Conservation (phyloP, 1,140 invertebrate genomes). For the Atta colombica region DNA sequence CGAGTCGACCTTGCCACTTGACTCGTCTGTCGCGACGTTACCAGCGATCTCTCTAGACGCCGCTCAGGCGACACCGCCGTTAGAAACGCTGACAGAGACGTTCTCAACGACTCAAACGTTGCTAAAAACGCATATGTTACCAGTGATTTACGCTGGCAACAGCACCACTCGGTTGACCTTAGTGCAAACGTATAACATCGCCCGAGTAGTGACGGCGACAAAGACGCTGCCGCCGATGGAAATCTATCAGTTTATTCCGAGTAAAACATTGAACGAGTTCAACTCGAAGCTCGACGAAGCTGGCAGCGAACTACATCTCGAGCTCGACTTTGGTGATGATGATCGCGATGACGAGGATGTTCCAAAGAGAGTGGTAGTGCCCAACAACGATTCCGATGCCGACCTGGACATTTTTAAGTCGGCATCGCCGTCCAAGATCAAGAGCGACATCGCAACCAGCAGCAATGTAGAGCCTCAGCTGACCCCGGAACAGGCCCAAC, state of each 20-base stretch:
- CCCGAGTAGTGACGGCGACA: slow-evolving; percentile 93
- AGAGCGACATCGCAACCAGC: slow-evolving; percentile 71
- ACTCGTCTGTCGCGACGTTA: slow-evolving; percentile 93
- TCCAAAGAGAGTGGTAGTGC: slow-evolving; percentile 87
- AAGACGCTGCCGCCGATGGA: slow-evolving; percentile 95
- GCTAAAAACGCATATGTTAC: slow-evolving; percentile 94
- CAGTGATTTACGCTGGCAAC: slow-evolving; percentile 91
- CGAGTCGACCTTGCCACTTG: slow-evolving; percentile 90
- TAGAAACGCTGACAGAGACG: slow-evolving; percentile 96
- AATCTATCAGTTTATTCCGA: slow-evolving; percentile 94
- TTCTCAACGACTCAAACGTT: slow-evolving; percentile 95
- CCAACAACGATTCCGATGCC: slow-evolving; percentile 89
- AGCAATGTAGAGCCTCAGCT: slow-evolving; percentile 85
- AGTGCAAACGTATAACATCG: slow-evolving; percentile 95
- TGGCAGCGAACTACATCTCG: slow-evolving; percentile 94
- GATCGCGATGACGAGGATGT: slow-evolving; percentile 91
- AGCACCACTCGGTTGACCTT: slow-evolving; percentile 91
- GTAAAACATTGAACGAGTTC: slow-evolving; percentile 95
- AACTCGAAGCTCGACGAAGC: slow-evolving; percentile 94
- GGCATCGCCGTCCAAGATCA: slow-evolving; percentile 87
- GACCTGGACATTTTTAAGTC: slow-evolving; percentile 89
- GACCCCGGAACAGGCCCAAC: slow-evolving; percentile 91
- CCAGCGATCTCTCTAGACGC: slow-evolving; percentile 92
- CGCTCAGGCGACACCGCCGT: slow-evolving; percentile 91
- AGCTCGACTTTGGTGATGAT: slow-evolving; percentile 94